Conservation (phyloP, 2,797 vertebrate species). For the Pseudochaenichthys georgianus region DNA sequence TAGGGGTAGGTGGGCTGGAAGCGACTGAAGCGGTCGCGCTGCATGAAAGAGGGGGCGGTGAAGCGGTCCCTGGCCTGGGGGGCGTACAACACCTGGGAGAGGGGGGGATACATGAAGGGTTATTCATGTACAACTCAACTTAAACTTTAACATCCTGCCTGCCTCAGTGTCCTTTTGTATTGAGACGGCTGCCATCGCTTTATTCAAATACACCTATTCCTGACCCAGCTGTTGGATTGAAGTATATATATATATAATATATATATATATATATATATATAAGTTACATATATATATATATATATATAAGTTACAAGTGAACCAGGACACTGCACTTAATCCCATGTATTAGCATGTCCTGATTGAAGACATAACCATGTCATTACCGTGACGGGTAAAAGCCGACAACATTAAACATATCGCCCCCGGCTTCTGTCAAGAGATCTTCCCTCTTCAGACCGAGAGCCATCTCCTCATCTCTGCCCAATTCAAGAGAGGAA, state of each 20-base stretch:
- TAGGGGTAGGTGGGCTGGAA: constrained; percentile 98
- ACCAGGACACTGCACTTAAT: background rate
- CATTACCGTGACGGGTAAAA: constrained; percentile 28
- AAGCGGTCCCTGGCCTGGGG: constrained; percentile 84
- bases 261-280: no score
- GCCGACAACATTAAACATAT: constrained; percentile 12
- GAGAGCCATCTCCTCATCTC: constrained; percentile 51
- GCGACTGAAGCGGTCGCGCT: constrained; percentile 91
- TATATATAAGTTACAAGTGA: background rate
- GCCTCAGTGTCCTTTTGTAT: no score
- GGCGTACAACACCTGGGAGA: constrained; percentile 83
- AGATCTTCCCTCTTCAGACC: constrained; percentile 54
- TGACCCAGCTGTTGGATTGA: no score
- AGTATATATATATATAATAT: no score
- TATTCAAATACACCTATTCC: no score
- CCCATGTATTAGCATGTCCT: constrained; percentile 3
- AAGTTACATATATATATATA: background rate
- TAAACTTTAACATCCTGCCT: no score
- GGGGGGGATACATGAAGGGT: background rate
- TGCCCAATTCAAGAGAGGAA: constrained; percentile 42
- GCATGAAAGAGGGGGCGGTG: constrained; percentile 90
- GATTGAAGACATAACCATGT: constrained; percentile 22
- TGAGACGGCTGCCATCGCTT: no score
- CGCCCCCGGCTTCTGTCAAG: constrained; percentile 34
- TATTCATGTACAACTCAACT: no score